Conservation (phyloP, 2,888 invertebrate genomes). For the Pristionchus japonicus region DNA sequence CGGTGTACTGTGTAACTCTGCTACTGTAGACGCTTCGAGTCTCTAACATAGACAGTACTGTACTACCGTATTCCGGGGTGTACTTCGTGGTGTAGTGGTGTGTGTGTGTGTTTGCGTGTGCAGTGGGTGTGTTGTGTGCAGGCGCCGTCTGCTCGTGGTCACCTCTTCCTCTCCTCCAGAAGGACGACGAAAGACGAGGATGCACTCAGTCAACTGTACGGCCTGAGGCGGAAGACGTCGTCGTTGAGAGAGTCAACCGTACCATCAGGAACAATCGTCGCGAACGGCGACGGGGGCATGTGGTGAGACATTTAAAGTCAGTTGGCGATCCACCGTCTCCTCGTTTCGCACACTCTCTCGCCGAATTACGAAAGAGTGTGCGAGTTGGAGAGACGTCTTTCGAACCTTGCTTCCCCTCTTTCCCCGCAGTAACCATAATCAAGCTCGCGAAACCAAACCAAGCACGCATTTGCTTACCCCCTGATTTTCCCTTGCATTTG, state of each 20-base stretch:
- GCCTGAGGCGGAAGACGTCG: not conserved
- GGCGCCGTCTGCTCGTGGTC: constrained; percentile 39
- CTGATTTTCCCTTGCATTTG: not conserved
- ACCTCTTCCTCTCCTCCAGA: constrained; percentile 34
- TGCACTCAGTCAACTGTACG: not conserved
- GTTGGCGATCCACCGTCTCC: not conserved
- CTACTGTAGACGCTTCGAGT: not conserved
- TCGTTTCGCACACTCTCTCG: too few species aligned
- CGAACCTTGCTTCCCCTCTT: too few species aligned
- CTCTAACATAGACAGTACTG: too few species aligned
- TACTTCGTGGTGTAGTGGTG: not conserved
- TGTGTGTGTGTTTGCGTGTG: constrained; percentile 37
- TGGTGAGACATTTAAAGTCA: constrained; percentile 27
- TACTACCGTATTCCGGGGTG: not conserved
- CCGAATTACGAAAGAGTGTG: too few species aligned
- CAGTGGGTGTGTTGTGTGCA: constrained; percentile 24
- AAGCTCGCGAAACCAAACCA: not conserved
- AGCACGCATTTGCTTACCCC: not conserved
- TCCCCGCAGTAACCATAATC: constrained; percentile 2
- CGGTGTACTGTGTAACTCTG: not conserved
- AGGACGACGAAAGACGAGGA: constrained; percentile 28
- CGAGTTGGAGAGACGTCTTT: too few species aligned
- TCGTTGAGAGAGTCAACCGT: constrained; percentile 2
- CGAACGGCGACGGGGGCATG: constrained; percentile 2
- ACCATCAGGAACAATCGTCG: not conserved